Conservation (phyloP, 2,113 vertebrate species). For the Melanerpes aurifrons region DNA sequence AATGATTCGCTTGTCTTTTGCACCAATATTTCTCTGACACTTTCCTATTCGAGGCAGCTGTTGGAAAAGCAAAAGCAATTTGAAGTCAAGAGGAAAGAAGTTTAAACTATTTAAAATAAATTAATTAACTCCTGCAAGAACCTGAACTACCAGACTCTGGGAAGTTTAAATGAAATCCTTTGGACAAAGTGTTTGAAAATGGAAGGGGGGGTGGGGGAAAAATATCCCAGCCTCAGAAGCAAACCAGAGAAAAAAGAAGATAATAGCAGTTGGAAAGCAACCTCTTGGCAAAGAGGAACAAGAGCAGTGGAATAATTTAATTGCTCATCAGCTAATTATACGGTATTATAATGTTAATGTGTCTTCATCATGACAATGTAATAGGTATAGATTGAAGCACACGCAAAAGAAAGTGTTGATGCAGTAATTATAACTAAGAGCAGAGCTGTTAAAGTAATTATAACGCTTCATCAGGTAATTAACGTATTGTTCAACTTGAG, state of each 20-base stretch:
- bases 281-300: constrained; percentile 84
- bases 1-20: background rate
- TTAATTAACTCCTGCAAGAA: constrained; percentile 15
- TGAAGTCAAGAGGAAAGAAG: constrained; percentile 21
- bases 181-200: constrained; percentile 59
- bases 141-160: constrained; percentile 21
- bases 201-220: background rate
- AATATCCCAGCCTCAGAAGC: constrained; percentile 63
- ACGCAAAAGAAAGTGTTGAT: constrained; percentile 85
- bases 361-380: constrained; percentile 88
- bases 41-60: background rate
- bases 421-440: constrained; percentile 87
- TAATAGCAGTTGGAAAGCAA: constrained; percentile 82
- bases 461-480: constrained; percentile 91
- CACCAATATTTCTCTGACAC: background rate
- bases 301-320: constrained; percentile 93
- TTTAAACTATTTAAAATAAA: constrained; percentile 54
- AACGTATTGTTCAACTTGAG: constrained; percentile 90
- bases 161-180: constrained; percentile 73
- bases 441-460: constrained; percentile 91
- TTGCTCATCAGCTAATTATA: constrained; percentile 94
- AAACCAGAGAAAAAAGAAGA: constrained; percentile 77
- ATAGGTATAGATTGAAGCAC: constrained; percentile 86
- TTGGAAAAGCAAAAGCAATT: background rate
- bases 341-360: constrained; percentile 93